Percentiles rank a stretch among this genome's conserved stretches.
Evolutionary conservation across 2,888 invertebrate genomes (phyloP).

Genomic region (Tortricodes alternella): DNA sequence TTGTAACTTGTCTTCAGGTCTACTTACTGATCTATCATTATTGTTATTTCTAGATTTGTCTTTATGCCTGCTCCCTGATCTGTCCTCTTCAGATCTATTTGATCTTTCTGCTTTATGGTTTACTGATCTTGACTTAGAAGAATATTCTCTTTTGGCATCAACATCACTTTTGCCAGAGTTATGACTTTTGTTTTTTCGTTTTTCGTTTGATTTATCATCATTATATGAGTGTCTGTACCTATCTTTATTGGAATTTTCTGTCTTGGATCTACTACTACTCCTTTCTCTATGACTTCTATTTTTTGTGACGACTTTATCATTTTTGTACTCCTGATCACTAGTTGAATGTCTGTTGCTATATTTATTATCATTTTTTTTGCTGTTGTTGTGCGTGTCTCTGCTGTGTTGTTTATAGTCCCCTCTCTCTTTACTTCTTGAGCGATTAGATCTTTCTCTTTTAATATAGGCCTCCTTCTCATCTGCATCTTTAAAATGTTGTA

Average conservation of each 20-base stretch:
- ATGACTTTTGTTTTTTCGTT: too few species aligned
- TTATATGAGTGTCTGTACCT: slow-evolving; percentile 28
- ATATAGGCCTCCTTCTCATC: slow-evolving; percentile 40
- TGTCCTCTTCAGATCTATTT: slow-evolving; percentile 35
- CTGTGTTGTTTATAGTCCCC: slow-evolving; percentile 25
- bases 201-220: slow-evolving; percentile 35
- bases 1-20: background rate
- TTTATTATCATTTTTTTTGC: slow-evolving; percentile 35
- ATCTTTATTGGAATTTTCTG: slow-evolving; percentile 26
- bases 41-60: slow-evolving; percentile 24
- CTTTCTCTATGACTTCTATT: slow-evolving; percentile 33
- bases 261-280: slow-evolving; percentile 38
- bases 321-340: slow-evolving; percentile 15
- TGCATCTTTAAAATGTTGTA: slow-evolving; percentile 80
- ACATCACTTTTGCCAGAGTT: slow-evolving; percentile 47
- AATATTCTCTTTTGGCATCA: slow-evolving; percentile 35
- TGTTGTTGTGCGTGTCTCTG: slow-evolving; percentile 34
- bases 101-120: slow-evolving; percentile 32
- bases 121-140: slow-evolving; percentile 8
- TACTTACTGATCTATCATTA: slow-evolving; percentile 2
- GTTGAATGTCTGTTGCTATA: slow-evolving; percentile 23
- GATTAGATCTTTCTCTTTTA: slow-evolving; percentile 40
- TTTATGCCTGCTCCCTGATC: slow-evolving; percentile 29
- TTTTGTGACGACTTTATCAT: slow-evolving; percentile 18
- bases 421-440: slow-evolving; percentile 38